Evolutionary conservation across 2,113 vertebrate species (phyloP), one percentile per base, ranked within the genome.

Genomic region (Tupaia tana): DNA sequence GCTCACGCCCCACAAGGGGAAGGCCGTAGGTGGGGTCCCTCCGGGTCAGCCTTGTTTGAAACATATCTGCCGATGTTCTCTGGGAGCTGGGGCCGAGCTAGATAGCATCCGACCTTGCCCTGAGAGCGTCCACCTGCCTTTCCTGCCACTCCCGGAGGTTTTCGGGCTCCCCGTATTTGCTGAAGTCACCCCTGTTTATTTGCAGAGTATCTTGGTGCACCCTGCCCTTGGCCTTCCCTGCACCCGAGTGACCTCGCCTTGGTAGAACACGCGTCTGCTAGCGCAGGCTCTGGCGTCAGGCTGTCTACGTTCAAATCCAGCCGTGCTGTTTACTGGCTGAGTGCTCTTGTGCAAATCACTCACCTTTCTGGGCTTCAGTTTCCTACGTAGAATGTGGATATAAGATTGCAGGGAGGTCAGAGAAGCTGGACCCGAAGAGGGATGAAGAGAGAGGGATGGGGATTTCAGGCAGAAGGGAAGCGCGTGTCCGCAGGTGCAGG

Each of bases 101-200:
- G 58, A 74, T 16, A 56, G 91, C 63, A 18, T 71, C 29, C 3
- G 34, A 7, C 66, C 1, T 90, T 58, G 25, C 75, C 87, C 63
- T 13, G 79, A 15, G 58, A 79, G 9, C 80, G 81, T 71, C 27
- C 3, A n/a, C 18, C n/a, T n/a, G 43, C 7, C 52, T 27, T 4
- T 58, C 27, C 20, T 24, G 2, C 69, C 52, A n/a, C 12, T 63
- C 85, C n/a, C 67, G 20, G 90, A 75, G 31, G 18, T 77, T 85
- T 67, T 61, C 56, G 71, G 43, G 52, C 90, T 87, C 1, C 43
- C 74, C 59, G 15, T 63, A 66, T 81, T 92, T 88, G 74, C 58
- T 93, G 29, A 95, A 75, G 52, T 86, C 80, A 80, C 54, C 22
- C n/a, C 61, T 78, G 69, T 71, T 88, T 77, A 29, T 82, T 90